A percentile compares a stretch with the other conserved stretches of the same genome.
These are phyloP conservation scores for Hirundo rustica DNA, from an alignment of 2,797 vertebrate species.

Conservation along the genomic window DNA sequence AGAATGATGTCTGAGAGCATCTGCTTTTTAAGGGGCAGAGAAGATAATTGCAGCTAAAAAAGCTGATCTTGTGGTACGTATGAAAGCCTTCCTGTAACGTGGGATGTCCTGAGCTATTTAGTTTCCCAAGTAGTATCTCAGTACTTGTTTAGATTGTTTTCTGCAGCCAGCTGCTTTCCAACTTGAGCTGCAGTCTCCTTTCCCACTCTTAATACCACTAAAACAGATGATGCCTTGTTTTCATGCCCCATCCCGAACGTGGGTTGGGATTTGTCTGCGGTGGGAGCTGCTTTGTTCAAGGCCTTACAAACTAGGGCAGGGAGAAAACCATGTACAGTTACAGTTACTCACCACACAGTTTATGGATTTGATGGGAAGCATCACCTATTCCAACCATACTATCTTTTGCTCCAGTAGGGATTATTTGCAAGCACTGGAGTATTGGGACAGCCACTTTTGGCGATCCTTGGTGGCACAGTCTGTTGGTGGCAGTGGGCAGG, in stretches of 20 bases:
- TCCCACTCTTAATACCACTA: not conserved
- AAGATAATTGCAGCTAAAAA: conserved; percentile 7
- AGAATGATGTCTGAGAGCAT: conserved; percentile 16
- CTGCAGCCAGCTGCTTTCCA: not conserved
- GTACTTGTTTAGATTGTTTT: not conserved
- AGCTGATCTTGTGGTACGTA: not conserved
- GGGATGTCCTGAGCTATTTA: not conserved
- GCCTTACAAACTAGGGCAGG: not conserved
- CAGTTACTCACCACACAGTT: accelerated
- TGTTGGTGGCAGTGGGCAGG: not conserved
- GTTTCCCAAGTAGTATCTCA: not conserved
- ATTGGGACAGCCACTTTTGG: not conserved
- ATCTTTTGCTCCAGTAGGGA: not conserved
- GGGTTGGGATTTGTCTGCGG: not conserved
- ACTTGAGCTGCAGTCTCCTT: not conserved
- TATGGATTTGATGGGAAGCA: not conserved
- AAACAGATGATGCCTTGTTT: not conserved
- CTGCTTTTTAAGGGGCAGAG: not conserved
- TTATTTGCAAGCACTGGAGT: not conserved
- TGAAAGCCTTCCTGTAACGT: not conserved
- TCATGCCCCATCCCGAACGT: not conserved
- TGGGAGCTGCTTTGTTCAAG: not conserved
- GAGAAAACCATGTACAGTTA: not conserved
- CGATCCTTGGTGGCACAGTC: not conserved
- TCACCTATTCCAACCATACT: not conserved